Evolutionary conservation across 2,888 invertebrate species (phyloP).

Genomic region (Taphrorychus bicolor): DNA sequence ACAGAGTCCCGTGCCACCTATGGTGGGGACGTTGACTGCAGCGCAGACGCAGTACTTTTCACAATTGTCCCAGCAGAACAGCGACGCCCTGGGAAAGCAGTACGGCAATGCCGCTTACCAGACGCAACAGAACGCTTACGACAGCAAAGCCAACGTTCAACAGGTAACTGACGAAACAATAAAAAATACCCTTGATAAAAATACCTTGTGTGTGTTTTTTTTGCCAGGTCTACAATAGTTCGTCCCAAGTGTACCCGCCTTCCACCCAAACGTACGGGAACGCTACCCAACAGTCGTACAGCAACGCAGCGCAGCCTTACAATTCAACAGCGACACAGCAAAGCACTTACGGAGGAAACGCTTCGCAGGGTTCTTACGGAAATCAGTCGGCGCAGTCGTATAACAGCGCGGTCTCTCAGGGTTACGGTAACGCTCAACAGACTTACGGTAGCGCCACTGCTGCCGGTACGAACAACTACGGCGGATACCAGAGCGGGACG

Average conservation of each 20-base stretch:
- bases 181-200: too few relatives aligned
- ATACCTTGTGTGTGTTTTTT: not conserved
- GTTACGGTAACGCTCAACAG: slow-evolving; percentile 45
- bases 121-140: slow-evolving; percentile 40
- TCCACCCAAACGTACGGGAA: slow-evolving; percentile 17
- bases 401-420: slow-evolving; percentile 38
- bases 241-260: slow-evolving; percentile 29
- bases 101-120: slow-evolving; percentile 47
- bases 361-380: slow-evolving; percentile 30
- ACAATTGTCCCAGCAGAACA: slow-evolving; percentile 65
- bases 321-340: slow-evolving; percentile 24
- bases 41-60: slow-evolving; percentile 68
- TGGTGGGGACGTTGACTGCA: slow-evolving; percentile 62
- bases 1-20: slow-evolving; percentile 51
- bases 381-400: slow-evolving; percentile 39
- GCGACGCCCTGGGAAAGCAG: slow-evolving; percentile 51
- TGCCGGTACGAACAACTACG: slow-evolving; percentile 11
- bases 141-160: slow-evolving; percentile 36
- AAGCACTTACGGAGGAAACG: slow-evolving; percentile 38
- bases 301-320: slow-evolving; percentile 32
- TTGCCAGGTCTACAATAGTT: slow-evolving; percentile 23
- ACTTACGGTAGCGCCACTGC: slow-evolving; percentile 9
- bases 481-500: not conserved
- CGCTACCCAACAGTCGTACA: slow-evolving; percentile 44
- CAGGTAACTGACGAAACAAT: slow-evolving; percentile 17